Conservation (phyloP, 2,888 invertebrate genomes). For the Eustalomyia histrio region DNA sequence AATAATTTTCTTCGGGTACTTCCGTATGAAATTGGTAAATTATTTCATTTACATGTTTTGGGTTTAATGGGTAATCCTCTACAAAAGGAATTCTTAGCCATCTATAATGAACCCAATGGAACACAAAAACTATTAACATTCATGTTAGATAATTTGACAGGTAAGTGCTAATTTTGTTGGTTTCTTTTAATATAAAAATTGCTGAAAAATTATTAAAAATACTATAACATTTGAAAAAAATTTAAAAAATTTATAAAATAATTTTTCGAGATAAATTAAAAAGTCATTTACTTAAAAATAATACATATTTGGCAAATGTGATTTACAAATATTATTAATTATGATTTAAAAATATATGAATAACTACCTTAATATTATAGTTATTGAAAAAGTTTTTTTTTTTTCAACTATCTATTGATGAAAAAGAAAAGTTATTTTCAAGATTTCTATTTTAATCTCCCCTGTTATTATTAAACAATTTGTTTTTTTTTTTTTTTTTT, state of each 20-base stretch:
- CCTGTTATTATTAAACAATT: conserved; percentile 8
- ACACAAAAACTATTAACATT: conserved; percentile 95
- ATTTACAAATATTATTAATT: no score
- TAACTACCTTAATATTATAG: no score
- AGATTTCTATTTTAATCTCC: neutral
- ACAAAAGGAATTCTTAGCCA: conserved; percentile 92
- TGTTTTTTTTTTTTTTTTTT: neutral
- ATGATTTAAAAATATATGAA: no score
- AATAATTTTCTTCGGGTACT: conserved; percentile 96
- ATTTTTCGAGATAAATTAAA: no score
- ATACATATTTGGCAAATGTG: no score
- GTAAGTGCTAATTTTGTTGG: conserved; percentile 81
- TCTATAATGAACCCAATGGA: conserved; percentile 96
- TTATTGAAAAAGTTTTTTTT: no score
- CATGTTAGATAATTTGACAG: conserved; percentile 97
- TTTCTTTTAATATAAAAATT: neutral
- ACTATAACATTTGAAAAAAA: neutral
- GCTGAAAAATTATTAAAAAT: neutral
- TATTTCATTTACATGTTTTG: conserved; percentile 96
- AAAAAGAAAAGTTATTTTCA: neutral
- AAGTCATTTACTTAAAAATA: no score
- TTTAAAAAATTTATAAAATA: no score
- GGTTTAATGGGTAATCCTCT: conserved; percentile 97
- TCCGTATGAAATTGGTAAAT: conserved; percentile 97
- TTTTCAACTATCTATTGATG: no score